Conservation (phyloP, 2,888 invertebrate species). For the Pachycephus smyrnensis region DNA sequence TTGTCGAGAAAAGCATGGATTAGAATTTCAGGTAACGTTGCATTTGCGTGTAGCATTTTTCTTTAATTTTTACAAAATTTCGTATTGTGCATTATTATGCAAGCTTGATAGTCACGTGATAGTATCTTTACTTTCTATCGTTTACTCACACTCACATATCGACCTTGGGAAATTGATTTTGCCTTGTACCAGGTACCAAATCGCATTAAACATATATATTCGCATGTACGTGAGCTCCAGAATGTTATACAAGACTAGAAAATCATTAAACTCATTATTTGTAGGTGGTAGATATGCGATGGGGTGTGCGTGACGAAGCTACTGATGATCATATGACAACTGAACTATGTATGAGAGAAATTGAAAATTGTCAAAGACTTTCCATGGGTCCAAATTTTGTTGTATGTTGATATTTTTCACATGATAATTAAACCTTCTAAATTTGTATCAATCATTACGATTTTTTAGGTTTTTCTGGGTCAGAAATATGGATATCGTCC, state of each 20-base stretch:
- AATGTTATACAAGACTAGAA: background rate
- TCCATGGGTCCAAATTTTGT: slow-evolving; percentile 99
- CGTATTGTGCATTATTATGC: background rate
- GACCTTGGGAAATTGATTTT: background rate
- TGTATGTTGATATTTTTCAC: slow-evolving; percentile 67
- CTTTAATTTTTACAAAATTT: background rate
- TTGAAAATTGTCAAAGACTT: slow-evolving; percentile 95
- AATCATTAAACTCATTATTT: slow-evolving; percentile 3
- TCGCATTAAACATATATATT: background rate
- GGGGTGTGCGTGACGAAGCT: slow-evolving; percentile 98
- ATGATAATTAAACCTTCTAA: background rate
- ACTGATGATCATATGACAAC: slow-evolving; percentile 99
- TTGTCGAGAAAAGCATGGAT: slow-evolving; percentile 95
- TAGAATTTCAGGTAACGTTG: slow-evolving; percentile 91
- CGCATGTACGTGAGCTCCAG: background rate
- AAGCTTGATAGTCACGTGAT: background rate
- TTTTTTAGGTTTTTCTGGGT: slow-evolving; percentile 86
- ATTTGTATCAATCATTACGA: slow-evolving; percentile 3
- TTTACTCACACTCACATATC: background rate
- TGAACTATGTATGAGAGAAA: slow-evolving; percentile 97
- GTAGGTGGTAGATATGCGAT: slow-evolving; percentile 98
- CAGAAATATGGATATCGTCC: slow-evolving; percentile 99
- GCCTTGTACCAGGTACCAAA: background rate
- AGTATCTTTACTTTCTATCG: background rate
- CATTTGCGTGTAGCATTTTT: background rate